Base-by-base conservation (phyloP, 2,797 vertebrate species). In the Notolabrus celidotus region DNA sequence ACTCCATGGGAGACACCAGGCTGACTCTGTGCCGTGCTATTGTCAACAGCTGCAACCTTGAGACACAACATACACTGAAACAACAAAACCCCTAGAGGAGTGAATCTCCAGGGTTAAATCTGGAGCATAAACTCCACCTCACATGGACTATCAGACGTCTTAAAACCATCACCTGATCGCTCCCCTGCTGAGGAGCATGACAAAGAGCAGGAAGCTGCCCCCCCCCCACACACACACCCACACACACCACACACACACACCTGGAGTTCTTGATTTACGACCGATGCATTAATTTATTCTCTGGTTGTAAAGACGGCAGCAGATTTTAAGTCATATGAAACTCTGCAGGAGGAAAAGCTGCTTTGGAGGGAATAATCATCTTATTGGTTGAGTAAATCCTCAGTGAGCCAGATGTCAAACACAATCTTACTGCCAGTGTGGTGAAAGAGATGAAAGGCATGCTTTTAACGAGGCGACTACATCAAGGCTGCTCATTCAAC, bases 301-400 rank as follows among this genome's bases (percentile, higher is more conserved):
- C 19, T n/a, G 46, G 25, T 6, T 49, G 41, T 52, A 41, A 46
- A 60, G 7, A 33, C 22, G 3, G 22, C 60, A 56, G 43, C 60
- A 20, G 27, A 27, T 38, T 63, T 42, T 25, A 43, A 65, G 49
- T 63, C 51, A 49, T 11, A 16, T 2, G 20, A 41, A 49, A 27
- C 34, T 63, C 27, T 45, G 1, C 14, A 45, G 33, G 10, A 36
- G 17, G 16, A 11, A 36, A 54, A 54, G 22, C 62, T n/a, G 62
- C 29, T 62, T 50, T 50, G 17, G 20, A 25, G 23, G 34, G 15
- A 61, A 36, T 16, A 27, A 50, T 29, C 46, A 29, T 29, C 59
- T 54, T 39, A 15, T 15, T 23, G 27, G 16, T 34, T 5, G 33
- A 57, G 43, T 57, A 14, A 39, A 67, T 53, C 50, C 33, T 56